These are phyloP conservation scores for Hylaea fasciaria DNA, from an alignment of 2,888 invertebrate genomes.

Conservation along the genomic window DNA sequence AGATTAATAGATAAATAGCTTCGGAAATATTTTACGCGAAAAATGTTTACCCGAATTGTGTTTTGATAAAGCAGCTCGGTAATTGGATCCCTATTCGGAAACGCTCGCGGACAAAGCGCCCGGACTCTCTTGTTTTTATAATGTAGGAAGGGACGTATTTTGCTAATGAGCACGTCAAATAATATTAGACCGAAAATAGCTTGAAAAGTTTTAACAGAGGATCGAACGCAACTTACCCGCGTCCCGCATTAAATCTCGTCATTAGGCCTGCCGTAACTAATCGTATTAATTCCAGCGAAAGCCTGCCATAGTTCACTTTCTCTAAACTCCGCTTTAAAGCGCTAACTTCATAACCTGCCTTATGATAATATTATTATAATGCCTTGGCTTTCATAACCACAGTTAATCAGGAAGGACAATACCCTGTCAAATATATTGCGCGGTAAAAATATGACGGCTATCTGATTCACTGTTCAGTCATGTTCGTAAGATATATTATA, in stretches of 20 bases:
- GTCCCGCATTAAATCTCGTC: background rate
- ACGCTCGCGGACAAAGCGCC: conserved; percentile 33
- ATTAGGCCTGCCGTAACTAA: conserved; percentile 1
- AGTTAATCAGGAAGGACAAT: conserved; percentile 18
- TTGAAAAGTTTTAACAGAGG: background rate
- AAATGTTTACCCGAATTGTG: conserved; percentile 41
- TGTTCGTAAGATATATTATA: conserved; percentile 8
- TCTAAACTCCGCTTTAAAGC: background rate
- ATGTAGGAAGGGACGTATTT: conserved; percentile 8
- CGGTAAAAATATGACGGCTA: conserved; percentile 14
- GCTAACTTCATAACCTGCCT: conserved; percentile 13
- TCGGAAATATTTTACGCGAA: conserved; percentile 23
- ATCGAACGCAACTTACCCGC: background rate
- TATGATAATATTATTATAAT: too few relatives aligned
- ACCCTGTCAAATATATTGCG: conserved; percentile 7
- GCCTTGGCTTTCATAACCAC: conserved; percentile 17
- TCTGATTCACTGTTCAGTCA: conserved; percentile 13
- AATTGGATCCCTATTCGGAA: conserved; percentile 37
- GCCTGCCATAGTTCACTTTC: conserved; percentile 9
- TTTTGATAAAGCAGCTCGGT: conserved; percentile 41
- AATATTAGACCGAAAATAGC: conserved; percentile 1
- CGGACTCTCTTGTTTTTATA: conserved; percentile 18
- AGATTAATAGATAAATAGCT: conserved; percentile 41
- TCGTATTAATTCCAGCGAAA: conserved; percentile 14
- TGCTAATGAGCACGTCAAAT: conserved; percentile 10